Conservation (phyloP, 2,113 vertebrate species). For the Mobula hypostoma region DNA sequence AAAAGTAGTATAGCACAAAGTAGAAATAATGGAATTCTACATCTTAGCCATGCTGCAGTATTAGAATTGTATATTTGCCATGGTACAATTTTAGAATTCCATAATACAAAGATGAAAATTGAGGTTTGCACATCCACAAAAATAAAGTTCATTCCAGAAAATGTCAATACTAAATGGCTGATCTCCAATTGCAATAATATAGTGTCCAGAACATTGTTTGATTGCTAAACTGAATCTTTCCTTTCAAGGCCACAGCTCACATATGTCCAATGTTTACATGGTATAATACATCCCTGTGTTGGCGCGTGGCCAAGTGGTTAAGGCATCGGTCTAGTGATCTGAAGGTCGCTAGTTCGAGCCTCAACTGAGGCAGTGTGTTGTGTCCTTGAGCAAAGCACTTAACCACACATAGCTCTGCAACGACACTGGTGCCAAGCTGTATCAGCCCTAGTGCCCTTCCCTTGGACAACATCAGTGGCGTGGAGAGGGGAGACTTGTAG, state of each 20-base stretch:
- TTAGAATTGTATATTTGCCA: not conserved
- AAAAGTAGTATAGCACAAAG: not conserved
- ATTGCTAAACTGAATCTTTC: not conserved
- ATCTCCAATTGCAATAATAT: not conserved
- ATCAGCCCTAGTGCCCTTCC: no score
- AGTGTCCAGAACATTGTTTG: not conserved
- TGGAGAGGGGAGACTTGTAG: no score
- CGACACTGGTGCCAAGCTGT: no score
- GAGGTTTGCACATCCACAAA: not conserved
- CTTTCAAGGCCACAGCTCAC: not conserved
- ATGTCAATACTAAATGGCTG: not conserved
- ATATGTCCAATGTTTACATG: not conserved
- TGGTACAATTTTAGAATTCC: not conserved
- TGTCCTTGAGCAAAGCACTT: no score
- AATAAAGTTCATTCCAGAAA: not conserved
- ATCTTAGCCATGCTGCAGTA: not conserved
- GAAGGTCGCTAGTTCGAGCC: no score
- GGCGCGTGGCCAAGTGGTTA: no score
- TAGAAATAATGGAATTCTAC: not conserved
- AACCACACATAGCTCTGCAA: no score
- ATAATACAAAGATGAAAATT: not conserved
- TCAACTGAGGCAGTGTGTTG: no score
- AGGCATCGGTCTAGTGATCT: no score
- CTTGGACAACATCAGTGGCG: no score
- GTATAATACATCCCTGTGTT: not conserved